Evolutionary conservation across 2,797 vertebrate species (phyloP).

Genomic region (Lutjanus argentimaculatus): DNA sequence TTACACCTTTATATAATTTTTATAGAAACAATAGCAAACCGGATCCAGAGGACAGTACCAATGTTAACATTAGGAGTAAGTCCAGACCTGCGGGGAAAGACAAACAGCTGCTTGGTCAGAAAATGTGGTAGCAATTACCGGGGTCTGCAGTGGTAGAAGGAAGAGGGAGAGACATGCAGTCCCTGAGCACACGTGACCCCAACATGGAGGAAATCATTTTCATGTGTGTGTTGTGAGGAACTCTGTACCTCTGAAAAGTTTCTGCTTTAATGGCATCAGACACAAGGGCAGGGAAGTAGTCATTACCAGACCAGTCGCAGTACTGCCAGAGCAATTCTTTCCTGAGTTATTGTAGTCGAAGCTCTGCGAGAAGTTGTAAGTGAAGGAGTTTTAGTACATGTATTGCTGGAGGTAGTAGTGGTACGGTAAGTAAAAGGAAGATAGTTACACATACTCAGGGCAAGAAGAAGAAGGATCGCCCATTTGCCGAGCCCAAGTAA

Average conservation of each 20-base stretch:
- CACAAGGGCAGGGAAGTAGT: conserved; percentile 71
- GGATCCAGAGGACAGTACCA: conserved; percentile 58
- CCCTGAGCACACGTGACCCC: conserved; percentile 77
- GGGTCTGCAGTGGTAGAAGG: conserved; percentile 68
- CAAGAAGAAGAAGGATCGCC: too few species aligned
- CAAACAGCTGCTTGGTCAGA: conserved; percentile 80
- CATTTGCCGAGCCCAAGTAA: too few species aligned
- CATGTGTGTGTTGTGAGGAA: conserved; percentile 76
- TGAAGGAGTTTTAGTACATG: background rate
- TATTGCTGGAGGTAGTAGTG: background rate
- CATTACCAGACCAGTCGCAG: conserved; percentile 49
- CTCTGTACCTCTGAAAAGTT: conserved; percentile 74
- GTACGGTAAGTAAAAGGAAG: conserved; percentile 1
- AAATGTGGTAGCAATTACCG: conserved; percentile 82
- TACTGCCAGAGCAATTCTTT: conserved; percentile 22
- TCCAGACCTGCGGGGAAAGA: conserved; percentile 74
- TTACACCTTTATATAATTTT: conserved; percentile 62
- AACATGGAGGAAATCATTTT: conserved; percentile 80
- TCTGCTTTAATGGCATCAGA: conserved; percentile 77
- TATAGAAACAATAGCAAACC: conserved; percentile 72
- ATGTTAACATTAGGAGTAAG: conserved; percentile 69
- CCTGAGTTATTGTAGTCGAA: conserved; percentile 31
- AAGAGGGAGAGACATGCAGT: conserved; percentile 54
- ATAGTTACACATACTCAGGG: background rate
- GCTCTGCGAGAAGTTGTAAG: conserved; percentile 2